Evolutionary conservation across 2,113 vertebrate genomes (phyloP).

Genomic region (Callionymus lyra): DNA sequence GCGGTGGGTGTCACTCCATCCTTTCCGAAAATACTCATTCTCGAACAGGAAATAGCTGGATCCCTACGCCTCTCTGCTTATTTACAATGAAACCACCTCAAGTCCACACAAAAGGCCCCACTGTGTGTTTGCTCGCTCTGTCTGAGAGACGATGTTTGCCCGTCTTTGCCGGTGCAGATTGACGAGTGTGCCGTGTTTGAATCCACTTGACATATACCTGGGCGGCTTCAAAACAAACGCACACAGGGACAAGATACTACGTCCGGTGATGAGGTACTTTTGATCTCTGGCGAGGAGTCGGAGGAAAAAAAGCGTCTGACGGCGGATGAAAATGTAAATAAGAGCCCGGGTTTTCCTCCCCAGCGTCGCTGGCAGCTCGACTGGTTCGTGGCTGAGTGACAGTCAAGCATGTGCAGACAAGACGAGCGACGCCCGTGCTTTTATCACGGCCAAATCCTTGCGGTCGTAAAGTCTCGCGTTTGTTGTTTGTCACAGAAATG

Average conservation of each 20-base stretch:
- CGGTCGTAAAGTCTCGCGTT: slow-evolving; percentile 2
- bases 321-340: slow-evolving; percentile 31
- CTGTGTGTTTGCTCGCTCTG: no score
- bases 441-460: slow-evolving; percentile 24
- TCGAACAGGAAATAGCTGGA: background rate
- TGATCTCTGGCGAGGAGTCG: slow-evolving; percentile 14
- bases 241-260: slow-evolving; percentile 10
- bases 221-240: background rate
- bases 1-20: no score
- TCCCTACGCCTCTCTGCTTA: background rate
- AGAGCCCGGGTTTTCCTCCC: slow-evolving; percentile 14
- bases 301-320: slow-evolving; percentile 27
- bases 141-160: background rate
- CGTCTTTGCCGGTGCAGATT: background rate
- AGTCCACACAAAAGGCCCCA: background rate
- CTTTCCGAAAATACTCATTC: no score
- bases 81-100: slow-evolving; percentile 2
- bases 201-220: background rate
- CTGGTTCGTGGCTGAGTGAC: slow-evolving; percentile 30
- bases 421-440: slow-evolving; percentile 20
- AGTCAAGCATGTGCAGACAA: slow-evolving; percentile 28
- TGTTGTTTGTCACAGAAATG: no score
- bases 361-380: slow-evolving; percentile 23
- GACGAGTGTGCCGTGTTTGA: slow-evolving; percentile 2
- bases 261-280: slow-evolving; percentile 16